Conservation (phyloP, 1,140 invertebrate species). For the Colletes gigas region DNA sequence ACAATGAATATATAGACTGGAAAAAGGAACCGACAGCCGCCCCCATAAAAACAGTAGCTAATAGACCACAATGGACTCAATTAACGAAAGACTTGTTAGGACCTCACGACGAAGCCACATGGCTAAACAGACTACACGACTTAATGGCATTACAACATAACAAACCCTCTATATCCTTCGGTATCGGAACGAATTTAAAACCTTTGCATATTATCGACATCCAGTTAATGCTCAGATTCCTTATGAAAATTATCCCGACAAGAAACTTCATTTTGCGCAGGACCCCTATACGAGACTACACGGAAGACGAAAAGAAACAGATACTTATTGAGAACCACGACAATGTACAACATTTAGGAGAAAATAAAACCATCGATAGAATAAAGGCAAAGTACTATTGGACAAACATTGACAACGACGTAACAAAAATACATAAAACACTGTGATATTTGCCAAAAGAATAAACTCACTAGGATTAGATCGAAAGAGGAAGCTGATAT, state of each 20-base stretch:
- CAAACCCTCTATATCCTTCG: no score
- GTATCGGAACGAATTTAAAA: no score
- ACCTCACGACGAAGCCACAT: not conserved
- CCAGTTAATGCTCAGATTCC: not conserved
- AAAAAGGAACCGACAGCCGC: no score
- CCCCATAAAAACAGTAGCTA: no score
- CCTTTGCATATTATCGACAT: no score
- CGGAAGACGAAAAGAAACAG: not conserved
- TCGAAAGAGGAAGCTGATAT: not conserved
- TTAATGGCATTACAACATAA: no score
- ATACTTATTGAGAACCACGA: not conserved
- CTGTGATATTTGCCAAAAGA: conserved; percentile 5
- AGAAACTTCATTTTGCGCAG: no score
- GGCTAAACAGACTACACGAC: not conserved
- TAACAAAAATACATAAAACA: not conserved
- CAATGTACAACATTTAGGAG: not conserved
- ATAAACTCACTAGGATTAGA: conserved; percentile 3
- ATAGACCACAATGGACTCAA: no score
- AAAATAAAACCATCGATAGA: not conserved
- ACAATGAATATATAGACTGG: no score
- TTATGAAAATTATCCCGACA: not conserved
- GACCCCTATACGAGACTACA: not conserved
- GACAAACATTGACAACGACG: not conserved
- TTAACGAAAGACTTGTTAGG: no score
- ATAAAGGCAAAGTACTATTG: not conserved